A percentile compares a stretch with the other conserved stretches of the same genome.
Conservation (phyloP, 2,113 vertebrate species). For the Protomyctophum bolini region DNA sequence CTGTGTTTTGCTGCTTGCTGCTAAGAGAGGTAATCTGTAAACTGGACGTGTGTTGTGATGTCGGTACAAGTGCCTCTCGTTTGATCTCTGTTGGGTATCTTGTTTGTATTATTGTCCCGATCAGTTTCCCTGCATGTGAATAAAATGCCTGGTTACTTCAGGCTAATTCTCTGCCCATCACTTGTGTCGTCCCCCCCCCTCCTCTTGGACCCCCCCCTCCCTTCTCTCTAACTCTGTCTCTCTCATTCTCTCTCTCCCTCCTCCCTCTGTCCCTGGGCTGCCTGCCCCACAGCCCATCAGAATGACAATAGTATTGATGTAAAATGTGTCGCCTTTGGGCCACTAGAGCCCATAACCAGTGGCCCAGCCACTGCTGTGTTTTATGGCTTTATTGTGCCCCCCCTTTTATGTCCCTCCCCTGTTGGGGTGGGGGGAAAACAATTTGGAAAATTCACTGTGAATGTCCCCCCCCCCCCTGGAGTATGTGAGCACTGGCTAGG, state of each 20-base stretch:
- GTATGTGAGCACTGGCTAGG: neutral
- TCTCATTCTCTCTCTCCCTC: conserved; percentile 22
- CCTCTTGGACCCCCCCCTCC: conserved; percentile 19
- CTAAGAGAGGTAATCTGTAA: conserved; percentile 16
- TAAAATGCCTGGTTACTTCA: conserved; percentile 53
- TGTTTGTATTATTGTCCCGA: conserved; percentile 52
- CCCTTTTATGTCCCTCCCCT: conserved; percentile 66
- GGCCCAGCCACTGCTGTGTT: conserved; percentile 61
- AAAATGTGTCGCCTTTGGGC: conserved; percentile 80
- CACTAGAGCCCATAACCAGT: conserved; percentile 63
- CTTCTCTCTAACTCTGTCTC: conserved; percentile 11
- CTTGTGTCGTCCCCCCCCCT: conserved; percentile 67
- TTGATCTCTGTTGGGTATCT: conserved; percentile 56
- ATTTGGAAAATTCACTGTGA: conserved; percentile 76
- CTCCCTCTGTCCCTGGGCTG: conserved; percentile 51
- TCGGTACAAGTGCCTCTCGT: conserved; percentile 22
- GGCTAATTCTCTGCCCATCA: conserved; percentile 60
- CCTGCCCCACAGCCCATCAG: conserved; percentile 72
- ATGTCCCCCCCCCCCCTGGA: neutral
- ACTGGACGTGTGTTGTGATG: conserved; percentile 27
- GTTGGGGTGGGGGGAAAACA: conserved; percentile 68
- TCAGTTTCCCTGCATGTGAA: conserved; percentile 64
- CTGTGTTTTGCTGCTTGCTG: neutral
- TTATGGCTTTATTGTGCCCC: conserved; percentile 81
- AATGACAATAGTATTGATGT: conserved; percentile 82